Conservation (phyloP, 2,797 vertebrate genomes). For the Takifugu rubripes region DNA sequence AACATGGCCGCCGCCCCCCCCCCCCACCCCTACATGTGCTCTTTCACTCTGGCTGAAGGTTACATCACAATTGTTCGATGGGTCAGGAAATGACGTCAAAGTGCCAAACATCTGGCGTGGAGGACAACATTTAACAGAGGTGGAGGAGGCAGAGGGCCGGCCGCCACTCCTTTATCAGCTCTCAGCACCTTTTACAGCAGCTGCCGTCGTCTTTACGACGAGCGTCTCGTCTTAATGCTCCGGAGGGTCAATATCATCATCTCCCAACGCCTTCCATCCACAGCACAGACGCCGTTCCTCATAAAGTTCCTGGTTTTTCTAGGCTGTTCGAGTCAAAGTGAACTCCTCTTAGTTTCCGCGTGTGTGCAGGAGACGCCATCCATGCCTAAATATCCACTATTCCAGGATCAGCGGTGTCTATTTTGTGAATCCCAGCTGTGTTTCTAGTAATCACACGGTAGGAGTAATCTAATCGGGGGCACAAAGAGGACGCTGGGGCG, state of each 20-base stretch:
- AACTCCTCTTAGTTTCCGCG: neutral
- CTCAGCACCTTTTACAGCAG: constrained; percentile 44
- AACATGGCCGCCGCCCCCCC: too few relatives aligned
- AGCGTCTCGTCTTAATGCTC: constrained; percentile 29
- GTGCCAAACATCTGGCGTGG: neutral
- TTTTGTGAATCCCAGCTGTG: too few relatives aligned
- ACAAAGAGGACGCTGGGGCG: neutral
- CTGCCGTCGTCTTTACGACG: constrained; percentile 40
- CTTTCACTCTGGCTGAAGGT: too few relatives aligned
- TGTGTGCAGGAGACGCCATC: too few relatives aligned
- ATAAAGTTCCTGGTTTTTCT: too few relatives aligned
- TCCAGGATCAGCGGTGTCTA: neutral
- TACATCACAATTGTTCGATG: too few relatives aligned
- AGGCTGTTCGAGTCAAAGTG: too few relatives aligned
- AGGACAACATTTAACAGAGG: constrained; percentile 9
- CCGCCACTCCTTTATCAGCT: constrained; percentile 42
- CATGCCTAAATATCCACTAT: neutral
- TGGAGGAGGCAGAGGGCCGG: constrained; percentile 5
- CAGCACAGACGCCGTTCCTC: too few relatives aligned
- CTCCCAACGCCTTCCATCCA: neutral
- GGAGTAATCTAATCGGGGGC: neutral
- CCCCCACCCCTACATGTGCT: too few relatives aligned
- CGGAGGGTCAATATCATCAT: constrained; percentile 33
- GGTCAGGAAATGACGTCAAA: neutral
- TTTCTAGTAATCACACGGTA: neutral